Base-by-base conservation (phyloP, 2,113 vertebrate species). In the Zosterops borbonicus region DNA sequence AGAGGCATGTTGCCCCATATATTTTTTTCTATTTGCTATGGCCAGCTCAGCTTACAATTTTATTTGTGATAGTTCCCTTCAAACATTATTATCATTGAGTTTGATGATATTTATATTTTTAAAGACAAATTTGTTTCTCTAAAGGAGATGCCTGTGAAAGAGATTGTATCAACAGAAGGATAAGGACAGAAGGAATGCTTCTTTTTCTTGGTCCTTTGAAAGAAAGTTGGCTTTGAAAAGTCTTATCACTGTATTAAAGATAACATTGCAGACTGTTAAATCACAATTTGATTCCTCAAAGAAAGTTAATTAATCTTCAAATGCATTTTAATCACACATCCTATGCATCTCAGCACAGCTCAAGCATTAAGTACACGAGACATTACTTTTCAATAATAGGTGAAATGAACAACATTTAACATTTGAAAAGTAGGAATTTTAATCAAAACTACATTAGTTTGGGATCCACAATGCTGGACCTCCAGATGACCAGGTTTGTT, bases 291-390 rank as follows among this genome's bases (percentile, higher is more conserved):
- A 75, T 91, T 87, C 39, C 27, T 84, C 60, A 89, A 76, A 84
- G 58, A 27, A 68, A 89, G 24, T 87, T 91, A 84, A 93, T 95
- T 94, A 78, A 90, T 63, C 52, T 82, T 82, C 65, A 95, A 68
- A 89, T 87, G 24, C 28, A 6, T 86, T 84, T 81, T 83, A 89
- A 56, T 92, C 49, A 41, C 33, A 18, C 14, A 49, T 37, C 31
- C 9, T 76, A 37, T 69, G 74, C 56, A 52, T 87, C 91, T 52
- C 87, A 75, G 29, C 37, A 65, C 20, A 75, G n/a, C 31, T 82
- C 44, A 71, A 42, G 24, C 69, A 71, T 71, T 56, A 59, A 63
- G 11, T 35, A 41, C 14, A n/a, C 70, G 46, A 86, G 46, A 49
- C 25, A 47, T 68, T 41, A 37, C 37, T 83, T 80, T 62, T 86